Percentiles rank a stretch among this genome's conserved stretches.
phyloP scores from a whole-genome alignment of 2,888 invertebrate species.

The Caenorhabditis sp. region DNA sequence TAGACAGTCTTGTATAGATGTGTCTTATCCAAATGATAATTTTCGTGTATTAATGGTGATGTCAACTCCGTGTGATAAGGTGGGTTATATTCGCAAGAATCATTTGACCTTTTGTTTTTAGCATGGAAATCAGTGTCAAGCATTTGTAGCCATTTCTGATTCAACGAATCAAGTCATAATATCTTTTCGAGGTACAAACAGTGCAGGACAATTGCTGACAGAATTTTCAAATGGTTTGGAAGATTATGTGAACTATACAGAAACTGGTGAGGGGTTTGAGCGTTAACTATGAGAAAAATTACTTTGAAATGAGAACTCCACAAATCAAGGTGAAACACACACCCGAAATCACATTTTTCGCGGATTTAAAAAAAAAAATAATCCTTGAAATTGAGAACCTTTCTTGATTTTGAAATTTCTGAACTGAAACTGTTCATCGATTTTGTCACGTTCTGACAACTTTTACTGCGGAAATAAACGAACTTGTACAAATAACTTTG shows the following conservation, averaged over 20 bases:
- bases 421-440: too few relatives aligned
- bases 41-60: slow-evolving; percentile 41
- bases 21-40: slow-evolving; percentile 39
- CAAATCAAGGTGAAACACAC: too few relatives aligned
- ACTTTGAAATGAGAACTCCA: too few relatives aligned
- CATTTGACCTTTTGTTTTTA: slow-evolving; percentile 11
- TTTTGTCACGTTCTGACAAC: too few relatives aligned
- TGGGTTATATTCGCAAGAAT: slow-evolving; percentile 10
- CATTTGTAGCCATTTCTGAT: slow-evolving; percentile 43
- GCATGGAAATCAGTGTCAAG: slow-evolving; percentile 48
- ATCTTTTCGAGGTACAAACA: slow-evolving; percentile 48
- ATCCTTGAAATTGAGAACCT: too few relatives aligned
- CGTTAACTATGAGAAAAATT: not conserved
- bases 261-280: slow-evolving; percentile 24
- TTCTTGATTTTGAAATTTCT: too few relatives aligned
- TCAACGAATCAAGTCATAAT: slow-evolving; percentile 37
- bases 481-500: too few relatives aligned
- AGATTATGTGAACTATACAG: slow-evolving; percentile 39
- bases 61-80: slow-evolving; percentile 53
- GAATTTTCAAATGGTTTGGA: slow-evolving; percentile 44
- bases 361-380: too few relatives aligned
- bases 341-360: too few relatives aligned
- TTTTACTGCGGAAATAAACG: too few relatives aligned
- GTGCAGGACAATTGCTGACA: slow-evolving; percentile 37
- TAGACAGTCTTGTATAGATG: slow-evolving; percentile 40